These are phyloP conservation scores for Brenthis daphne DNA, from an alignment of 2,888 invertebrate species.

Conservation along the genomic window DNA sequence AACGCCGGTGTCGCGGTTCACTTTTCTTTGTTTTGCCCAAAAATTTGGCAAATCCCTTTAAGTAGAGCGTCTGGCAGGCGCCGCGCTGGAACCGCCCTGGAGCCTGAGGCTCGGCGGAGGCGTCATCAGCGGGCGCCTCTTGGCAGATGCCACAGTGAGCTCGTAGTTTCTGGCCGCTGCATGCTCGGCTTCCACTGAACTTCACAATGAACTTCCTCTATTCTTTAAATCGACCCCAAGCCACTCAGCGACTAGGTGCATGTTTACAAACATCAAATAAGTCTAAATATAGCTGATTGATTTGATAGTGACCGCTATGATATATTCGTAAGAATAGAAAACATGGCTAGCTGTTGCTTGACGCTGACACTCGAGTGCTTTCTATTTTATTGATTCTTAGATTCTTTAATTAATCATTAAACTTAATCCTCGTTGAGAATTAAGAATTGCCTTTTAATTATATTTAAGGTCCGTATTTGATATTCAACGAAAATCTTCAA, in stretches of 20 bases:
- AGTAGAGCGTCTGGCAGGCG: constrained; percentile 35
- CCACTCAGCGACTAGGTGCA: constrained; percentile 45
- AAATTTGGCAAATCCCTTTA: constrained; percentile 73
- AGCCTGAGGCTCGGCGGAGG: constrained; percentile 13
- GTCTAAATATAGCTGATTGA: constrained; percentile 54
- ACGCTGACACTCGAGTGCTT: neutral
- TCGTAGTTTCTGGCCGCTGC: constrained; percentile 59
- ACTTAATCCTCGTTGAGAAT: no score
- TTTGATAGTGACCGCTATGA: constrained; percentile 39
- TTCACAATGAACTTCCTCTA: constrained; percentile 76
- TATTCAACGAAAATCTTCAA: no score
- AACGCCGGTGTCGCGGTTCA: constrained; percentile 62
- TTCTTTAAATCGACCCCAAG: constrained; percentile 60
- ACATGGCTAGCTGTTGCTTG: constrained; percentile 10
- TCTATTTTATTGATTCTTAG: neutral
- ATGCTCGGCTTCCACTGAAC: constrained; percentile 59
- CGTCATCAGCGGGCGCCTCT: constrained; percentile 52
- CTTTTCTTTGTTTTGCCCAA: constrained; percentile 80
- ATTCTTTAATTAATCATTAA: no score
- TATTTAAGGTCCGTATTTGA: no score
- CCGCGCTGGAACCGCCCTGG: constrained; percentile 24
- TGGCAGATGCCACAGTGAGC: constrained; percentile 62
- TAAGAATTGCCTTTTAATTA: no score
- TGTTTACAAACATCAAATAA: constrained; percentile 74
- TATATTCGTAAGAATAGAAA: constrained; percentile 23